Conservation (phyloP, 2,888 invertebrate species). For the Apotomis turbidana region DNA sequence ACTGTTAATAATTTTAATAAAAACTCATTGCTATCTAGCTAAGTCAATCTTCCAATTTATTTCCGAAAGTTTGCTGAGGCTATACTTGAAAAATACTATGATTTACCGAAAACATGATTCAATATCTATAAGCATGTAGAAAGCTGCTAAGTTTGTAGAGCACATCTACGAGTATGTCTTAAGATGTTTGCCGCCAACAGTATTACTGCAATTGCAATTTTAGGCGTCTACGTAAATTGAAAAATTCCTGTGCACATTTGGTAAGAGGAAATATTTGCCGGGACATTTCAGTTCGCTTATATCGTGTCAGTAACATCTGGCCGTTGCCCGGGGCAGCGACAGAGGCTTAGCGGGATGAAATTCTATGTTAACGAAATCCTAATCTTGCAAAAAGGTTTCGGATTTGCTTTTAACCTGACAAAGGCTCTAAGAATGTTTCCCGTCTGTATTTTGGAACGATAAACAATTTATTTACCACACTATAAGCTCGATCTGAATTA, state of each 20-base stretch:
- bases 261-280: constrained; percentile 15
- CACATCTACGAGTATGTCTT: not conserved
- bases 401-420: constrained; percentile 37
- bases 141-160: not conserved
- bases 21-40: too few species aligned
- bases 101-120: too few species aligned
- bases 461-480: not conserved
- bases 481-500: not conserved
- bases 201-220: constrained; percentile 20
- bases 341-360: constrained; percentile 38
- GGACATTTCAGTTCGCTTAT: constrained; percentile 30
- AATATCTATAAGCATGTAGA: too few species aligned
- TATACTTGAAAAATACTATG: too few species aligned
- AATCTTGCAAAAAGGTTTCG: constrained; percentile 39
- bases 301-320: constrained; percentile 39
- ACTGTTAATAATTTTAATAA: too few species aligned
- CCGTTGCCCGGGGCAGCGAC: constrained; percentile 29
- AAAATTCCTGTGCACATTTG: constrained; percentile 23
- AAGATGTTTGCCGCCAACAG: not conserved
- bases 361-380: constrained; percentile 36
- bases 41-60: too few species aligned
- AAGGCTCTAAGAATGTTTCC: constrained; percentile 29
- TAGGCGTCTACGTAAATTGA: constrained; percentile 24
- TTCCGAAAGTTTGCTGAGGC: too few species aligned
- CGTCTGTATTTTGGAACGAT: not conserved